Percentiles rank a stretch among this genome's conserved stretches.
Evolutionary conservation across 2,888 invertebrate species (phyloP).

Genomic region (Electrophaes corylata): DNA sequence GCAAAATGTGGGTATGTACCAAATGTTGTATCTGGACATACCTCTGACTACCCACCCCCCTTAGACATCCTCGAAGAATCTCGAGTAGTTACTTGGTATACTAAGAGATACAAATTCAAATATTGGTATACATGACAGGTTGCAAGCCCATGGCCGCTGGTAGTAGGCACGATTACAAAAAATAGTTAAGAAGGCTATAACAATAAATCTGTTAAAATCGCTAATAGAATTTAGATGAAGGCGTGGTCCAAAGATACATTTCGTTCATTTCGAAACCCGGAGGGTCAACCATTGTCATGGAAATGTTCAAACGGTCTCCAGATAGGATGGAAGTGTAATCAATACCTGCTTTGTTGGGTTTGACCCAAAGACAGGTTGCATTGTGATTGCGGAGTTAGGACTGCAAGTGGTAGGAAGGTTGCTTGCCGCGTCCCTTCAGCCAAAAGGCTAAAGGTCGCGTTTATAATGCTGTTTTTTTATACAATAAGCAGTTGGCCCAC

Average conservation of each 20-base stretch:
- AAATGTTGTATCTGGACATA: no score
- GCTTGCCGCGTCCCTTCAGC: slow-evolving; percentile 34
- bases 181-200: slow-evolving; percentile 1
- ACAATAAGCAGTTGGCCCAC: no score
- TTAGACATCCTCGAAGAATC: no score
- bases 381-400: slow-evolving; percentile 32
- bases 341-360: slow-evolving; percentile 59
- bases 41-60: no score
- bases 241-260: slow-evolving; percentile 58
- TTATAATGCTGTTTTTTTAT: neutral
- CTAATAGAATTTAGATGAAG: slow-evolving; percentile 52
- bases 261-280: slow-evolving; percentile 55
- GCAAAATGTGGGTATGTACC: no score
- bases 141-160: no score
- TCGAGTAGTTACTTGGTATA: no score
- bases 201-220: slow-evolving; percentile 54
- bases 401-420: slow-evolving; percentile 47
- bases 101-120: no score
- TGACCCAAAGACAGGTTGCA: slow-evolving; percentile 74
- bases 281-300: slow-evolving; percentile 71
- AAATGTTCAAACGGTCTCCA: slow-evolving; percentile 51
- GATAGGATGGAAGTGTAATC: slow-evolving; percentile 61
- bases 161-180: neutral
- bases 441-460: slow-evolving; percentile 11
- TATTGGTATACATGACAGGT: no score